Percentiles rank a stretch among this genome's conserved stretches.
Evolutionary conservation across 1,140 invertebrate species (phyloP).

Genomic region (Listronotus oregonensis): DNA sequence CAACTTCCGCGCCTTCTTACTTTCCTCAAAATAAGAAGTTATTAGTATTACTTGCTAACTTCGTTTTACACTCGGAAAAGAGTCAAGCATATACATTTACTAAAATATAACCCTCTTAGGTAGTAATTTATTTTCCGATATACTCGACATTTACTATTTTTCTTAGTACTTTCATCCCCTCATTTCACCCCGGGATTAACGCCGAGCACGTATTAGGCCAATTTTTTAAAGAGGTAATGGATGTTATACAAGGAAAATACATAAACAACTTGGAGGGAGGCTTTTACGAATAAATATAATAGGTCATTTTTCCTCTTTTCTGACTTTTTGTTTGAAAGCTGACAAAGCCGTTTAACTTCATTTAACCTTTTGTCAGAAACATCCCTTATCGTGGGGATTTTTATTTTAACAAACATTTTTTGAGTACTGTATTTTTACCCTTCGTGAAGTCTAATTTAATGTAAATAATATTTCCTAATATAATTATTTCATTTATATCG

Average conservation of each 20-base stretch:
- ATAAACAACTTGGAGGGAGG: conserved; percentile 27
- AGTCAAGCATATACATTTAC: conserved; percentile 17
- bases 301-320: conserved; percentile 15
- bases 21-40: conserved; percentile 24
- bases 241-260: conserved; percentile 32
- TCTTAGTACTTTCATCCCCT: conserved; percentile 32
- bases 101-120: conserved; percentile 33
- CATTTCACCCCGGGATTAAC: conserved; percentile 26
- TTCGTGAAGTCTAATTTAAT: no score
- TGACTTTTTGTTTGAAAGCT: conserved; percentile 1
- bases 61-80: conserved; percentile 15
- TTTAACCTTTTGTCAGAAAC: no score
- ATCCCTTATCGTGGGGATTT: no score
- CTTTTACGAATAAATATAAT: conserved; percentile 14
- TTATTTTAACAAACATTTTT: no score
- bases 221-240: conserved; percentile 35
- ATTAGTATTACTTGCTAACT: conserved; percentile 27
- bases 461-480: no score
- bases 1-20: conserved; percentile 15
- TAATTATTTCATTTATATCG: no score
- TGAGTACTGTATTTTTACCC: no score
- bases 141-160: conserved; percentile 32
- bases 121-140: conserved; percentile 34
- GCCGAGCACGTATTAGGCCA: conserved; percentile 30
- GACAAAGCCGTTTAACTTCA: conserved; percentile 3